Conservation (phyloP, 2,888 invertebrate species). For the Napeogenes sylphis region DNA sequence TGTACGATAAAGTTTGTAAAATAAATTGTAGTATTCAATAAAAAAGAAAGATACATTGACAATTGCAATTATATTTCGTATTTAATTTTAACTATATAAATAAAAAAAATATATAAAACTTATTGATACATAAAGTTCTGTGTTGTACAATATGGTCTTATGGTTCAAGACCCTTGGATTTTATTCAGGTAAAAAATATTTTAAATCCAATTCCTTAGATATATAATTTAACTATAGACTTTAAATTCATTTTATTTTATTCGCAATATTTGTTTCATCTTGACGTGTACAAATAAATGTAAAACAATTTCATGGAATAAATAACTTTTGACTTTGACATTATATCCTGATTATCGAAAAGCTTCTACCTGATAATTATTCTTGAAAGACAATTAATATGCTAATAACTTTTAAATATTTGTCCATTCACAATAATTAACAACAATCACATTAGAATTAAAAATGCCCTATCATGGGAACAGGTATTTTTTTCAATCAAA, state of each 20-base stretch:
- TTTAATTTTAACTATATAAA: constrained; percentile 8
- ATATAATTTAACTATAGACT: too few species aligned
- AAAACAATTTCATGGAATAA: too few species aligned
- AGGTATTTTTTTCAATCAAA: background rate
- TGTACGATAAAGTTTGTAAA: constrained; percentile 31
- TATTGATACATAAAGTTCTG: background rate
- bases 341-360: too few species aligned
- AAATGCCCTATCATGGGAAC: background rate
- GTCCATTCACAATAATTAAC: too few species aligned
- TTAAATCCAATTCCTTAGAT: background rate
- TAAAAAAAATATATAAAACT: background rate
- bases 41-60: constrained; percentile 20
- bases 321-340: too few species aligned
- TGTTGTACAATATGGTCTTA: constrained; percentile 22
- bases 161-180: constrained; percentile 18
- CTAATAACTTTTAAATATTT: too few species aligned
- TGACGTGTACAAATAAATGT: too few species aligned
- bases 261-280: too few species aligned
- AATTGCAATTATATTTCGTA: constrained; percentile 15
- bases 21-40: constrained; percentile 24
- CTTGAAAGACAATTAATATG: too few species aligned
- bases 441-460: background rate
- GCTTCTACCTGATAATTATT: background rate
- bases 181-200: constrained; percentile 26
- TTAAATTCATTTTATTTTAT: too few species aligned